Percentiles rank a stretch among this genome's conserved stretches.
Conservation (phyloP, 2,888 invertebrate genomes). For the Melieria picta region DNA sequence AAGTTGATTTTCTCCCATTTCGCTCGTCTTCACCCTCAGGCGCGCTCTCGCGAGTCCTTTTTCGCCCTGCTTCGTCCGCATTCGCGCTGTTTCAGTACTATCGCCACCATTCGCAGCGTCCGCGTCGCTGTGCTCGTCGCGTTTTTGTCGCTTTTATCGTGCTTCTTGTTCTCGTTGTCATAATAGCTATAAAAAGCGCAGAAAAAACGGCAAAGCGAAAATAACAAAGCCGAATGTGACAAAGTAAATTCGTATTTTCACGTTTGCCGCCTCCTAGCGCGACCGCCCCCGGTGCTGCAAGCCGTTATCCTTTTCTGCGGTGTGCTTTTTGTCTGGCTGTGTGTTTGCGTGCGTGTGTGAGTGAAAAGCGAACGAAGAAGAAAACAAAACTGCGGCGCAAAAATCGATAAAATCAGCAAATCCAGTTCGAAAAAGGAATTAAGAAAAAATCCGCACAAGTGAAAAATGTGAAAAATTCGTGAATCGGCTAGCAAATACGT, state of each 20-base stretch:
- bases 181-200: background rate
- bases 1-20: too few relatives aligned
- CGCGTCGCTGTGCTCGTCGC: too few relatives aligned
- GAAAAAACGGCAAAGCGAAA: background rate
- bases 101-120: background rate
- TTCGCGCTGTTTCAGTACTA: background rate
- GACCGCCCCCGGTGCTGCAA: too few relatives aligned
- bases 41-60: background rate
- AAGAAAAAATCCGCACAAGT: background rate
- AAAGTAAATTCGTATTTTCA: background rate
- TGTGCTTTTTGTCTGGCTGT: too few relatives aligned
- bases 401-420: background rate
- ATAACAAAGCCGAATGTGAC: background rate
- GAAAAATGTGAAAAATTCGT: background rate
- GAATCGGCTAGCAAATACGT: background rate
- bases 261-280: background rate
- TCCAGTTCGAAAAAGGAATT: background rate
- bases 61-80: background rate
- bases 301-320: too few relatives aligned
- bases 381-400: background rate
- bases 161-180: too few relatives aligned
- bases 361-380: background rate
- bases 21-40: too few relatives aligned
- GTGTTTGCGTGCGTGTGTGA: too few relatives aligned
- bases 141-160: too few relatives aligned